Conservation (phyloP, 2,113 vertebrate genomes). For the Chiloscyllium plagiosum region DNA sequence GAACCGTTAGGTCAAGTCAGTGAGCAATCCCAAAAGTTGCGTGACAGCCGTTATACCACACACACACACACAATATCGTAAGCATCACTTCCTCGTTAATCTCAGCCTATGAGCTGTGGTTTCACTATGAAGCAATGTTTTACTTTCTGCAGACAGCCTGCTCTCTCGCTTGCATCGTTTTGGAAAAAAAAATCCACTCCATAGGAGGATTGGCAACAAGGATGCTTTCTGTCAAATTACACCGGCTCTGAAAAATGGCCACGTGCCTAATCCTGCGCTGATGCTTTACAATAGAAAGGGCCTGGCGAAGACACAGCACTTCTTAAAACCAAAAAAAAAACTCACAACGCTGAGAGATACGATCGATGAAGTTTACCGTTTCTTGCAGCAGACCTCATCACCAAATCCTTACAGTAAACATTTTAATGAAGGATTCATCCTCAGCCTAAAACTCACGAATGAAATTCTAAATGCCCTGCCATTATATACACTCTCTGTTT, state of each 20-base stretch:
- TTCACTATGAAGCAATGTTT: conserved; percentile 9
- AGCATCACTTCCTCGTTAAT: conserved; percentile 19
- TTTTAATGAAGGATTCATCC: background rate
- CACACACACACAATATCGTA: background rate
- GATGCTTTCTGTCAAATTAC: background rate
- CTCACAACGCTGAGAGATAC: background rate
- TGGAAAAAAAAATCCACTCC: background rate
- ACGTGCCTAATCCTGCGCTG: background rate
- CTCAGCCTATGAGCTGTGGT: background rate
- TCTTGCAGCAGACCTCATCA: background rate
- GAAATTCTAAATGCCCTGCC: no score
- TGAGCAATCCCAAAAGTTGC: conserved; percentile 11
- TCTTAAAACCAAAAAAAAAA: background rate
- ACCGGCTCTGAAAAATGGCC: background rate
- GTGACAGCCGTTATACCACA: background rate
- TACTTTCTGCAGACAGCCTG: background rate
- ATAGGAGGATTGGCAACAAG: background rate
- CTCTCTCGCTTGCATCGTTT: background rate
- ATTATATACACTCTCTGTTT: background rate
- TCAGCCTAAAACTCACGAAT: background rate
- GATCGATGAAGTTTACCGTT: background rate
- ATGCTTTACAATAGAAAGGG: background rate
- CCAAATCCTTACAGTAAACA: background rate
- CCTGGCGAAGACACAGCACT: background rate
- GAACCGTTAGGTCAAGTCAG: background rate